These are phyloP conservation scores for Engraulis encrasicolus DNA, from an alignment of 2,113 vertebrate species.

Conservation along the genomic window DNA sequence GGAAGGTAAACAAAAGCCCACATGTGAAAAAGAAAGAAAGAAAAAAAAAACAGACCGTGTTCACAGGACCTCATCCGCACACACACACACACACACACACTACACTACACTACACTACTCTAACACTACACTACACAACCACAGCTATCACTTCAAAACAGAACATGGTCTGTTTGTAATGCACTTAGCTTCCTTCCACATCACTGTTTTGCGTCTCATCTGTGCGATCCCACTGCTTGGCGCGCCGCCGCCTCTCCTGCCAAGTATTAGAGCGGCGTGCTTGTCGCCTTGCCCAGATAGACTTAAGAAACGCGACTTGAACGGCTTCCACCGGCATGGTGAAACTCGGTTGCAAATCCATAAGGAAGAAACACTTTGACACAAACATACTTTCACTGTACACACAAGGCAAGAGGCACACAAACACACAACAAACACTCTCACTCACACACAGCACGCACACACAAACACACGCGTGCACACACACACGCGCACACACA, in stretches of 20 bases:
- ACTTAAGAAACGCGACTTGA: constrained; percentile 44
- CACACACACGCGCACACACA: not conserved
- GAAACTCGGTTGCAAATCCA: constrained; percentile 39
- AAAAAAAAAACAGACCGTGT: not conserved
- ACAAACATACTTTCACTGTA: not conserved
- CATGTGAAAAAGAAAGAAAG: too few relatives aligned
- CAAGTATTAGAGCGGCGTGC: constrained; percentile 27
- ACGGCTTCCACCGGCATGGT: constrained; percentile 42
- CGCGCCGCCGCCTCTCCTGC: constrained; percentile 24
- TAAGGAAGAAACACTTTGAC: not conserved
- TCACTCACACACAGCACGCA: not conserved
- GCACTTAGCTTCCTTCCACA: constrained; percentile 5
- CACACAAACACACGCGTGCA: not conserved
- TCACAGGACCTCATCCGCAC: not conserved
- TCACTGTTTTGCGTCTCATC: not conserved
- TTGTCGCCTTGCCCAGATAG: constrained; percentile 45
- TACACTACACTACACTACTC: constrained; percentile 17
- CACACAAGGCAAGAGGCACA: not conserved
- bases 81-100: constrained; percentile 3
- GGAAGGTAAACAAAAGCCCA: not conserved
- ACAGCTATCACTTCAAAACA: constrained; percentile 17
- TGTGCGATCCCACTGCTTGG: constrained; percentile 9
- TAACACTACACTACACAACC: too few relatives aligned
- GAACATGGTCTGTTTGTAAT: constrained; percentile 8
- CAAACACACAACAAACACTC: not conserved